Evolutionary conservation across 2,888 invertebrate genomes (phyloP), one percentile per base, ranked within the genome.

Genomic region (Thereva nobilitata): DNA sequence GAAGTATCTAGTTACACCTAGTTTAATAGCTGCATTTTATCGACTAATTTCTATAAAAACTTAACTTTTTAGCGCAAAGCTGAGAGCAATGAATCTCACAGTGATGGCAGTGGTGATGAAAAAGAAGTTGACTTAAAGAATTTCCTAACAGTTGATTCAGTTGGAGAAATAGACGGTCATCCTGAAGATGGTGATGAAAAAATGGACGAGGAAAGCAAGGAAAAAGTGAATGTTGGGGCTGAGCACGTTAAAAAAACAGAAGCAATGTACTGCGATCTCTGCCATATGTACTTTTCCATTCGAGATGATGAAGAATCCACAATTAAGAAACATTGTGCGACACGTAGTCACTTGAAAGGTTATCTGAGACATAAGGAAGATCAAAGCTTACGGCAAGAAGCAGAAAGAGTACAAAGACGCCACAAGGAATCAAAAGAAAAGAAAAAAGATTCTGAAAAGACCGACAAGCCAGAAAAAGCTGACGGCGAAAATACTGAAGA

Each of bases 101-200:
- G 84, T 10, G 89, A 85, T 64, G 85, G 84, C 68, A 90, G 87
- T 34, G 84, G 83, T 6, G 89, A 89, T 72, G 88, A 88, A 72
- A 88, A 89, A 79, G 89, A 89, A 77, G 86, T 90, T 4, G 90
- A 91, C 81, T 83, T 93, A 71, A 92, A 92, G 72, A 91, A 92
- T 76, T 93, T 92, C 76, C 90, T 92, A 84, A 92, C 93, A 0
- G 85, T 93, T n/a, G 93, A 93, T 80, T 92, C 93, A 3, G 91
- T 93, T 40, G 93, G 93, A 5, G 92, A 92, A 79, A 90, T 90
- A 35, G 92, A 92, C 80, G 90, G 88, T 87, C 82, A 82, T 78
- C 75, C 72, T 38, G 70, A 78, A 44, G 75, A 77, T 68, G 85
- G 84, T 75, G 84, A 84, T 65, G 86, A 86, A 76, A 82, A 80